Evolutionary conservation across 2,797 vertebrate genomes (phyloP), one percentile per base, ranked within the genome.

Genomic region (Gallirallus australis): DNA sequence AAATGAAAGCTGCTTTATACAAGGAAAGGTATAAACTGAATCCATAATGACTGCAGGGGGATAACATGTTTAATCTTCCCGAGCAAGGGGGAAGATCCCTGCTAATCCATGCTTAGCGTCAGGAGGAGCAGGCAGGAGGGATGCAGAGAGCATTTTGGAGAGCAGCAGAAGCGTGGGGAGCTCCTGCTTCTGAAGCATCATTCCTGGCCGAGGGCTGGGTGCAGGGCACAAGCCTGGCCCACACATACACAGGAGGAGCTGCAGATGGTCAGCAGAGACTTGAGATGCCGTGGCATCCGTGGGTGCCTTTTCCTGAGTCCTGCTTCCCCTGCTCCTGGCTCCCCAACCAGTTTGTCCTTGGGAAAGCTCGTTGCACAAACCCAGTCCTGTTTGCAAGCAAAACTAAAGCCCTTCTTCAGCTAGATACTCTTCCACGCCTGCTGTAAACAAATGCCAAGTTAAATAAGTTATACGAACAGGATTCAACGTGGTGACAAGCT

Each of bases 51-150:
- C 84, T 86, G 79, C 60, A 82, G 84, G 68, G 83, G 77, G 89
- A 96, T 94, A 91, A 95, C 91, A 90, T 0, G 11, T 30, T 89
- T 95, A 96, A 96, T 97, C 94, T 95, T 95, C 20, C 50, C 35
- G 54, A 90, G 94, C 82, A 86, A 91, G 87, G 85, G 79, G 79
- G 73, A 94, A 89, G 94, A 96, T 94, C 87, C 42, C 65, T 31
- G 60, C 78, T 95, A 94, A 97, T 94, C 96, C 82, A 28, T 0
- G 9, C 60, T 61, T 7, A 83, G 76, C 65, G 33, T 89, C 35
- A 16, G 83, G 61, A 87, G 71, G 37, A 90, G 70, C 53, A 23
- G 18, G 85, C 13, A 12, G 92, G 57, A 60, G 73, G 56, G 79
- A 25, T 8, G 24, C 15, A 2, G 45, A 70, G 86, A 78, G 54